Percentiles rank a stretch among this genome's conserved stretches.
Conservation (phyloP, 2,797 vertebrate genomes). For the Potorous gilbertii region DNA sequence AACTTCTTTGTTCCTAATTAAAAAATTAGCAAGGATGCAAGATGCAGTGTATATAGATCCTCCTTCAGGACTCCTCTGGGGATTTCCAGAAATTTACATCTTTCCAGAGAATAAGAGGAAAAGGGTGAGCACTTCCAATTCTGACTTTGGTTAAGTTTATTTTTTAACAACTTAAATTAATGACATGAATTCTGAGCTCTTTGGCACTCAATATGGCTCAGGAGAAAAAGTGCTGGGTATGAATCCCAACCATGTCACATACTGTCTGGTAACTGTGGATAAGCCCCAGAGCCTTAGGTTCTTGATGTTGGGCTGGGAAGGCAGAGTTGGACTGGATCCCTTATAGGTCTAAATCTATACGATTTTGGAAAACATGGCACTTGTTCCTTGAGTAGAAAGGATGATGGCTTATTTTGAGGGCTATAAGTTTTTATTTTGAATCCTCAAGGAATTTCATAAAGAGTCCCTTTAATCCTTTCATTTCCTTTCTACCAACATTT, state of each 20-base stretch:
- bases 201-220: not conserved
- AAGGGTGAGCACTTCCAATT: not conserved
- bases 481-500: not conserved
- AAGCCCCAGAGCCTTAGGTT: not conserved
- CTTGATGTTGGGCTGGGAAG: not conserved
- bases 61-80: constrained; percentile 18
- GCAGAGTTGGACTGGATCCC: not conserved
- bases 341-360: not conserved
- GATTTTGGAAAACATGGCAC: not conserved
- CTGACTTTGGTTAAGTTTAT: not conserved
- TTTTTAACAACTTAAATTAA: constrained; percentile 43
- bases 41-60: not conserved
- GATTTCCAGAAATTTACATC: not conserved
- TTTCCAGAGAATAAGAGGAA: constrained; percentile 26
- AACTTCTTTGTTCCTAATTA: constrained; percentile 22
- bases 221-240: not conserved
- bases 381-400: not conserved
- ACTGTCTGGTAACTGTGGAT: not conserved
- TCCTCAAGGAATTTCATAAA: not conserved
- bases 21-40: constrained; percentile 41
- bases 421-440: not conserved
- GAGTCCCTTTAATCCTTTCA: not conserved
- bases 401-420: not conserved
- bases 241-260: constrained; percentile 8
- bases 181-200: not conserved